Percentiles rank a stretch among this genome's conserved stretches.
Conservation (phyloP, 2,888 invertebrate genomes). For the Synergus umbraculus region DNA sequence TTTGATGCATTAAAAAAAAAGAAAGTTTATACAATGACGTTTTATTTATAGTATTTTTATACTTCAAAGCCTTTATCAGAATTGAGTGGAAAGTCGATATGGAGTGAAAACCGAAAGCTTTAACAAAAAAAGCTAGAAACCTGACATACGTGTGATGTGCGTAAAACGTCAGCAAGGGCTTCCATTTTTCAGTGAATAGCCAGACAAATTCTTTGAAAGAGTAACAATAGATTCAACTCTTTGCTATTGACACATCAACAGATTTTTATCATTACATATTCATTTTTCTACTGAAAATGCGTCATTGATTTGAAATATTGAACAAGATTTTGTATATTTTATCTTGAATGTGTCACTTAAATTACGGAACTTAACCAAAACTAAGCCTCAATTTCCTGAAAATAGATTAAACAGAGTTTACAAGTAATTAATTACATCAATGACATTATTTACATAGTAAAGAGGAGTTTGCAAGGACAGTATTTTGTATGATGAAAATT, state of each 20-base stretch:
- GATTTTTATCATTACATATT: not conserved
- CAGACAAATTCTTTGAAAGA: slow-evolving; percentile 8
- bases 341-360: not conserved
- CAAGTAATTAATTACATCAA: not conserved
- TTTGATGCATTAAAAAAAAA: no score
- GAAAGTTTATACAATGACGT: not conserved
- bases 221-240: slow-evolving; percentile 9
- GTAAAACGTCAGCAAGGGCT: not conserved
- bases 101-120: not conserved
- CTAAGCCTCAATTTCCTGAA: not conserved
- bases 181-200: slow-evolving; percentile 1
- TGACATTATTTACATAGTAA: not conserved
- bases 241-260: not conserved
- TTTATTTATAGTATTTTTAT: not conserved
- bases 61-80: not conserved
- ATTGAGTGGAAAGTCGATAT: not conserved
- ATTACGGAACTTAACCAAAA: not conserved
- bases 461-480: no score
- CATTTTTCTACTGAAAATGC: no score
- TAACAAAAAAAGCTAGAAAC: slow-evolving; percentile 28
- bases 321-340: no score
- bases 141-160: slow-evolving; percentile 27
- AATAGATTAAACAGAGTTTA: not conserved
- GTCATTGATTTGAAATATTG: no score
- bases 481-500: not conserved